Conservation (phyloP, 2,797 vertebrate genomes). For the Enteromius argenteus region DNA sequence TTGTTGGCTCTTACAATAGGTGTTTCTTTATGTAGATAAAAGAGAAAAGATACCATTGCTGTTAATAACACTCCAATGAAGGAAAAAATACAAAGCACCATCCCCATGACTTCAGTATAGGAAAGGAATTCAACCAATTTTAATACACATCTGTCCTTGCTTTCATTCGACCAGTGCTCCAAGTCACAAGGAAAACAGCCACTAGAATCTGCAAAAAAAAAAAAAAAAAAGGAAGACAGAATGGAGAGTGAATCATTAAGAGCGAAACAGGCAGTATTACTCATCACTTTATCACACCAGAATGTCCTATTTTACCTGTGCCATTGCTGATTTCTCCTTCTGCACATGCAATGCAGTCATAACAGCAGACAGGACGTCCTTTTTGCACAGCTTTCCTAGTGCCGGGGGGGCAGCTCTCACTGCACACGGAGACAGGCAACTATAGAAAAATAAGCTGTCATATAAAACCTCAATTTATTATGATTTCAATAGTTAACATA, state of each 20-base stretch:
- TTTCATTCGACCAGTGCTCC: slow-evolving; percentile 53
- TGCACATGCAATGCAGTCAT: slow-evolving; percentile 75
- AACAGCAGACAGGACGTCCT: slow-evolving; percentile 74
- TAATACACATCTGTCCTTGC: slow-evolving; percentile 44
- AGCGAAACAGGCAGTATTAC: too few species aligned
- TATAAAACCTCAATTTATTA: too few species aligned
- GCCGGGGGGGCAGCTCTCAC: slow-evolving; percentile 69
- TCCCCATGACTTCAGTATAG: slow-evolving; percentile 50
- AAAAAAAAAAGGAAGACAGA: slow-evolving; percentile 33
- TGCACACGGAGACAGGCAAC: slow-evolving; percentile 74
- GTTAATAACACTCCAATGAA: neutral
- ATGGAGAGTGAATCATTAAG: neutral
- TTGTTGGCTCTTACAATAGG: slow-evolving; percentile 39
- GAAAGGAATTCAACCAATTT: slow-evolving; percentile 57
- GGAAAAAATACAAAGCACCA: slow-evolving; percentile 41
- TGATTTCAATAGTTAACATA: too few species aligned
- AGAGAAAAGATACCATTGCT: neutral
- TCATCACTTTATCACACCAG: neutral
- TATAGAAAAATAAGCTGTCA: too few species aligned
- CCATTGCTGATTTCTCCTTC: slow-evolving; percentile 74
- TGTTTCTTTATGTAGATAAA: slow-evolving; percentile 1
- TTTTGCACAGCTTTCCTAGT: slow-evolving; percentile 73
- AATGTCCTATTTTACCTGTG: slow-evolving; percentile 65
- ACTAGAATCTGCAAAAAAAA: slow-evolving; percentile 46
- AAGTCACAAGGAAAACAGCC: slow-evolving; percentile 42